These are phyloP conservation scores for Gobio gobio DNA, from an alignment of 2,113 vertebrate species.

Conservation along the genomic window DNA sequence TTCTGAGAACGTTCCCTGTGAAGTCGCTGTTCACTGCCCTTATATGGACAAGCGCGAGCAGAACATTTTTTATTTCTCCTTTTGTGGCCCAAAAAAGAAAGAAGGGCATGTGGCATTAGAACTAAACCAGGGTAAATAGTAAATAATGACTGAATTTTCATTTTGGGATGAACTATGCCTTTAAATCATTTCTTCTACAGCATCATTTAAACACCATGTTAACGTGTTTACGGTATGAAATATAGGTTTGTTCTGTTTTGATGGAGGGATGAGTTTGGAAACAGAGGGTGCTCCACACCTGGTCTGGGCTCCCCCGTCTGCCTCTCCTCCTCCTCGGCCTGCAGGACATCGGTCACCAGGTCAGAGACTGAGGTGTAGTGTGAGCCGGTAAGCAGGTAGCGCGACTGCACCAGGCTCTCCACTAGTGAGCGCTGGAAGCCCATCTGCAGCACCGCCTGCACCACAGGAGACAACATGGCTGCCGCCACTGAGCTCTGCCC, in stretches of 20 bases:
- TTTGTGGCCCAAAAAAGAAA: background rate
- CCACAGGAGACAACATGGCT: conserved; percentile 66
- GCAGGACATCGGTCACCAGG: conserved; percentile 77
- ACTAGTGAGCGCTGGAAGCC: conserved; percentile 76
- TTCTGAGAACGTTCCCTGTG: no score
- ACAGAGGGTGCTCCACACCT: conserved; percentile 65
- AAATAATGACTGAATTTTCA: background rate
- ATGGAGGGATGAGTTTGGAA: background rate
- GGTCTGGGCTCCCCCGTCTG: conserved; percentile 58
- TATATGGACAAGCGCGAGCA: background rate
- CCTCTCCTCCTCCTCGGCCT: conserved; percentile 72
- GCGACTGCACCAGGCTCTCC: conserved; percentile 73
- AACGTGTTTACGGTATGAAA: background rate
- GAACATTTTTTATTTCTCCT: no score
- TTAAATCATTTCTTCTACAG: background rate
- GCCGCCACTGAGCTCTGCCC: conserved; percentile 58
- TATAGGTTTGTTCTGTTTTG: background rate
- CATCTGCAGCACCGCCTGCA: conserved; percentile 78
- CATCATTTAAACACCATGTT: background rate
- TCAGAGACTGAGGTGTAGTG: conserved; percentile 75
- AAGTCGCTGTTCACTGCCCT: background rate
- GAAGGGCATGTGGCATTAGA: background rate
- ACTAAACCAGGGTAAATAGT: background rate
- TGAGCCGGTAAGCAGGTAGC: conserved; percentile 71
- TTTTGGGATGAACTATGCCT: background rate